Evolutionary conservation across 2,113 vertebrate species (phyloP).

Genomic region (Cyanoderma ruficeps): DNA sequence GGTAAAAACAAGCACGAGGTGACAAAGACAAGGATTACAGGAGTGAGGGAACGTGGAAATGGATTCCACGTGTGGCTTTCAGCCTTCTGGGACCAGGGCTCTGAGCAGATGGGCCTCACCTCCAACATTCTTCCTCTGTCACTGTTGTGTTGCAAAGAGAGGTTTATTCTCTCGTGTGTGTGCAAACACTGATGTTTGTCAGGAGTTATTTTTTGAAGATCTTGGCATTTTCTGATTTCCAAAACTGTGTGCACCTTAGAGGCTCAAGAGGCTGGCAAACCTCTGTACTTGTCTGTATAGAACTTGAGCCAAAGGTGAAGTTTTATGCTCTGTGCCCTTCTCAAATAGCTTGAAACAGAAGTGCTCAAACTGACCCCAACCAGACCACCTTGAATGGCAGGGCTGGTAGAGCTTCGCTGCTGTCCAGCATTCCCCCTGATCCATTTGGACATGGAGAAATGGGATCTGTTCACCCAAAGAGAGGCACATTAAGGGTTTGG

Average conservation of each 20-base stretch:
- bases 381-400: not conserved
- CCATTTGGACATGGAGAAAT: not conserved
- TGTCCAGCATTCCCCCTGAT: not conserved
- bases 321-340: not conserved
- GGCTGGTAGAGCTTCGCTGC: not conserved
- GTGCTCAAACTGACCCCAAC: not conserved
- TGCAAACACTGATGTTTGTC: not conserved
- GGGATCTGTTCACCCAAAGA: not conserved
- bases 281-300: not conserved
- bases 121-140: not conserved
- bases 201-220: not conserved
- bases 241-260: not conserved
- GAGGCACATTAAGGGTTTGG: not conserved
- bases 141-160: not conserved
- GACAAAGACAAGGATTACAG: slow-evolving; percentile 2
- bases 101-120: not conserved
- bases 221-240: not conserved
- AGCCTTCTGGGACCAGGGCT: not conserved
- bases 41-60: not conserved
- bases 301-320: not conserved
- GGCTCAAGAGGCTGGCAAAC: not conserved
- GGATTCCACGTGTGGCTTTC: not conserved
- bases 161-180: not conserved
- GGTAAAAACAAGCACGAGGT: not conserved
- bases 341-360: not conserved